These are phyloP conservation scores for Agriopis marginaria DNA, from an alignment of 2,888 invertebrate genomes.

Conservation along the genomic window DNA sequence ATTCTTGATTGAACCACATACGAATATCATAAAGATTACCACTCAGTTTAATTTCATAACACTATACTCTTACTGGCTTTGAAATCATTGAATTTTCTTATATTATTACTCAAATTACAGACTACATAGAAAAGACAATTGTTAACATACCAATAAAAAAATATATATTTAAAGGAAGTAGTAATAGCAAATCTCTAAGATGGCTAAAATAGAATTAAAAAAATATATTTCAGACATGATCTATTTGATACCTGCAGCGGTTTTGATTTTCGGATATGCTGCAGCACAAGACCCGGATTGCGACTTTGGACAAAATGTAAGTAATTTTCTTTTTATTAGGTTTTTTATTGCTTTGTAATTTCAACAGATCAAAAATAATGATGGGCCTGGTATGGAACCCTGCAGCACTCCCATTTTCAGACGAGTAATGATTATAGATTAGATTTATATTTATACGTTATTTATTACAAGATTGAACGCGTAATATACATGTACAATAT, in stretches of 20 bases:
- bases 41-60: not conserved
- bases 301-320: constrained; percentile 15
- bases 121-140: no score
- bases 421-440: not conserved
- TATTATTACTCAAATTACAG: not conserved
- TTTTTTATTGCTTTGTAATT: not conserved
- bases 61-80: no score
- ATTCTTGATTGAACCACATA: not conserved
- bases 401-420: not conserved
- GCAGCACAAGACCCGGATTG: constrained; percentile 15
- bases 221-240: constrained; percentile 7
- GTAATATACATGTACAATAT: no score
- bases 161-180: not conserved
- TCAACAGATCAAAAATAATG: not conserved
- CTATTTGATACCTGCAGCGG: not conserved
- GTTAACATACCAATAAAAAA: not conserved
- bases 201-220: not conserved
- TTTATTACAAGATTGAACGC: no score
- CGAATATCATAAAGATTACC: not conserved
- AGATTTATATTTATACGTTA: not conserved
- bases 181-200: not conserved
- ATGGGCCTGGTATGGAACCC: not conserved
- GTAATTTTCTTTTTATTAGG: not conserved
- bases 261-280: constrained; percentile 8
- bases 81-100: not conserved